These are phyloP conservation scores for Aepyceros melampus DNA, from an alignment of 2,113 vertebrate species.

Conservation along the genomic window DNA sequence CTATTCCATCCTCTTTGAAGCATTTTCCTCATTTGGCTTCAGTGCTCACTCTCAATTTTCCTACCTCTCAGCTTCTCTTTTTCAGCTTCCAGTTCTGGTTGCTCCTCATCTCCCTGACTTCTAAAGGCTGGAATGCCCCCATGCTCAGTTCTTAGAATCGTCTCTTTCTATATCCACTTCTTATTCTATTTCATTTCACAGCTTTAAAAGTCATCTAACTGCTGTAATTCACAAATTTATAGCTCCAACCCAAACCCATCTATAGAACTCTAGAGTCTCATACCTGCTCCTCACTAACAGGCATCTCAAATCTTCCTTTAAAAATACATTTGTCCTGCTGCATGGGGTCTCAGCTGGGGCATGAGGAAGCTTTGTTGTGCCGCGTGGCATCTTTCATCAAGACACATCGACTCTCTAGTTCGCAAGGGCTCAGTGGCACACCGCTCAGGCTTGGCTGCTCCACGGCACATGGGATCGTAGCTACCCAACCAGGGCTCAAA, in stretches of 20 bases:
- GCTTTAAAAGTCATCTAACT: neutral
- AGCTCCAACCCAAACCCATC: neutral
- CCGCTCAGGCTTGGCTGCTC: neutral
- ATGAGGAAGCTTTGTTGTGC: neutral
- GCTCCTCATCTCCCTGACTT: neutral
- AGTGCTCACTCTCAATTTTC: neutral
- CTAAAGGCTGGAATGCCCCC: neutral
- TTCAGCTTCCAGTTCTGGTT: neutral
- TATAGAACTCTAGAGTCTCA: neutral
- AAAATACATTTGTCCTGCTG: neutral
- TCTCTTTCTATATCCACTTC: neutral
- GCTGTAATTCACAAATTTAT: neutral
- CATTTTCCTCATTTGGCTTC: neutral
- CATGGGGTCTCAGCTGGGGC: neutral
- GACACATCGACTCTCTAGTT: neutral
- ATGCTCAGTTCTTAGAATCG: neutral
- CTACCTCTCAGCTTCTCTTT: neutral
- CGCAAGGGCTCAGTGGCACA: accelerated
- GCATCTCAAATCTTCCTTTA: neutral
- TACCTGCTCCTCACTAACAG: neutral
- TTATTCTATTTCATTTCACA: neutral
- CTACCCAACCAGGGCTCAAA: neutral
- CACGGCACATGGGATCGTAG: neutral
- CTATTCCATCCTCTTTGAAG: neutral
- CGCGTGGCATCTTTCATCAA: neutral